Evolutionary conservation across 2,888 invertebrate genomes (phyloP).

Genomic region (Scaptodrosophila latifasciaeformis): DNA sequence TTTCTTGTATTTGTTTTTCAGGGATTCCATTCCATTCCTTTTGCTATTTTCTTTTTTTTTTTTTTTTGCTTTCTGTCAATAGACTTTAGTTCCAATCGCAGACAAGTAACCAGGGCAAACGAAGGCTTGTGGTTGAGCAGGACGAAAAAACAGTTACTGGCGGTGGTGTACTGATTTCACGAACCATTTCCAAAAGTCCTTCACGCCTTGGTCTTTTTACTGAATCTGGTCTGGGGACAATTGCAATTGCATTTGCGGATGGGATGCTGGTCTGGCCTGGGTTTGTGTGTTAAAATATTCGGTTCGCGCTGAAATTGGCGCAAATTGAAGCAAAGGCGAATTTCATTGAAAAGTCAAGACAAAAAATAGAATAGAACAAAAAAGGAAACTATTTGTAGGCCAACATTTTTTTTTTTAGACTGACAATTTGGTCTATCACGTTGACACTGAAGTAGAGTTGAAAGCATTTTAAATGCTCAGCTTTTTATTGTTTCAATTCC

Average conservation of each 20-base stretch:
- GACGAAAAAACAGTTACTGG: no score
- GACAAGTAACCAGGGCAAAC: not conserved
- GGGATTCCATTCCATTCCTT: not conserved
- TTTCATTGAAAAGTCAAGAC: slow-evolving; percentile 35
- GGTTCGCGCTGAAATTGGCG: slow-evolving; percentile 40
- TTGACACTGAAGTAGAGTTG: not conserved
- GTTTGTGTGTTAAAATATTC: slow-evolving; percentile 6
- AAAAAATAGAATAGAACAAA: no score
- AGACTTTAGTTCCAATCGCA: not conserved
- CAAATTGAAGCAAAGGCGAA: slow-evolving; percentile 47
- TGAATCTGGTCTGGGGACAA: no score
- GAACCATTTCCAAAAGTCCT: slow-evolving; percentile 50
- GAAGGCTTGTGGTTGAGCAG: no score
- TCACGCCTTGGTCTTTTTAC: slow-evolving; percentile 12
- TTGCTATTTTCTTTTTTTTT: not conserved
- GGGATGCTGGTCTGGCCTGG: not conserved
- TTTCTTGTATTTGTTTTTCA: slow-evolving; percentile 18
- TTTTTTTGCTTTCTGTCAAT: not conserved
- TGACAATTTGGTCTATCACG: no score
- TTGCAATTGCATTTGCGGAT: not conserved
- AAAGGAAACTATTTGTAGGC: no score
- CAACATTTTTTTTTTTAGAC: no score
- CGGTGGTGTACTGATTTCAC: slow-evolving; percentile 40
- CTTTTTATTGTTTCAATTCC: slow-evolving; percentile 58
- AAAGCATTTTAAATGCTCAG: not conserved